Conservation (phyloP, 2,888 invertebrate species). For the Entomobrya proxima region DNA sequence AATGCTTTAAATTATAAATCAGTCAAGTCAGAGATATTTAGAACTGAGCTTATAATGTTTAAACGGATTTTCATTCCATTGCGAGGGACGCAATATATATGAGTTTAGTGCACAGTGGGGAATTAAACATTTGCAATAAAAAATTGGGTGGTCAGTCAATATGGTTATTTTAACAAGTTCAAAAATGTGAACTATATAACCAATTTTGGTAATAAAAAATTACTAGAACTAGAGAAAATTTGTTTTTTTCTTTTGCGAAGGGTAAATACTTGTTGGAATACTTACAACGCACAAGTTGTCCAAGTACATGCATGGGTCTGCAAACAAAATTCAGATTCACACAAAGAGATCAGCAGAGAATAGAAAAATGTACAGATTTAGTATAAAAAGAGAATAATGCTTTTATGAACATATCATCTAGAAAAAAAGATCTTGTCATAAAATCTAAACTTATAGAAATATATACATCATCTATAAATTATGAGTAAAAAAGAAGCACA, state of each 20-base stretch:
- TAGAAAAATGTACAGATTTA: neutral
- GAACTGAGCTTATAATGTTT: too few relatives aligned
- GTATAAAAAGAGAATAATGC: neutral
- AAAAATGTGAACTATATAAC: neutral
- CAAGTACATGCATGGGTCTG: slow-evolving; percentile 93
- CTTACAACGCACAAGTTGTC: slow-evolving; percentile 93
- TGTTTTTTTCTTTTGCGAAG: slow-evolving; percentile 4
- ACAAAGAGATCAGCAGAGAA: slow-evolving; percentile 30
- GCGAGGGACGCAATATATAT: too few relatives aligned
- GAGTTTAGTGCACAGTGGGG: too few relatives aligned
- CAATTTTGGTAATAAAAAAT: neutral
- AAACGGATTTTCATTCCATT: too few relatives aligned
- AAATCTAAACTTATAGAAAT: neutral
- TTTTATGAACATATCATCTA: neutral
- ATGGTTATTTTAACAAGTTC: neutral
- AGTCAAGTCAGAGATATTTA: too few relatives aligned
- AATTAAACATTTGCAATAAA: too few relatives aligned
- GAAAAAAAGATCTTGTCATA: neutral
- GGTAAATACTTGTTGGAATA: slow-evolving; percentile 78
- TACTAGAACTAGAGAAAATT: slow-evolving; percentile 21
- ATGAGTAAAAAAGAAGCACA: neutral
- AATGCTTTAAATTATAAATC: too few relatives aligned
- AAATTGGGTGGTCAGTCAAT: neutral
- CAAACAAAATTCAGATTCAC: slow-evolving; percentile 65
- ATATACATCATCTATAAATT: too few relatives aligned